Base-by-base conservation (phyloP, 2,797 vertebrate species). In the Ciconia nigra region DNA sequence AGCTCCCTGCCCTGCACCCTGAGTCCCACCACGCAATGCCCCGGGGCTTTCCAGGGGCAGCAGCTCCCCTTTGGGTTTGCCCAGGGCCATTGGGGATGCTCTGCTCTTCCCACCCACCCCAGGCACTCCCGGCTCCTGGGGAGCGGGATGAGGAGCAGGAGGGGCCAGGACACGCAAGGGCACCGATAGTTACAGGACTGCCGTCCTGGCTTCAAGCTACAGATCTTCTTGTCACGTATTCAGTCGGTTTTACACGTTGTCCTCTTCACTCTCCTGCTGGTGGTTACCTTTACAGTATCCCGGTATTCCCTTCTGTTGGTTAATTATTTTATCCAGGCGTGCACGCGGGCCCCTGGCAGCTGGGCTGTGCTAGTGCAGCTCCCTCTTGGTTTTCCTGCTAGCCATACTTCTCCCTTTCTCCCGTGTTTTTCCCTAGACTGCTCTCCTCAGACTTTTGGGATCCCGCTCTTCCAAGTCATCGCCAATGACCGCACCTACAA, bases 381-480 rank as follows among this genome's bases (percentile, higher is more conserved):
- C 58, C 35, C 52, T 25, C 42, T 54, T 3, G 4, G 14, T 72
- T 46, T 29, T 35, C 37, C 41, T 24, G 9, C n/a, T 16, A 3
- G 31, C 2, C 5, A 15, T 11, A 7, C 66, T 55, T 51, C 17
- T 10, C 65, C 47, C 2, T 54, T 10, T 39, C 24, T 65, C 24
- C 55, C 18, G 0, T 10, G 8, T 33, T 49, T 44, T 10, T 31
- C 31, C 87, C 31, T 87, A 99, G 99, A 99, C 49, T 97, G 93
- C 2, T 97, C 95, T 7, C 94, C 99, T n/a, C 99, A 99, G 97
- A 98, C 98, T 0, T 99, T 99, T 17, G 98, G 99, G 74, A 97
- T 99, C 92, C 98, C 98, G 1, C 98, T 99, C 7, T 95, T 98
- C 55, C 98, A 99, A 92, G 99, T 98, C 61, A 98, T 99, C 9